Evolutionary conservation across 2,113 vertebrate species (phyloP).

Genomic region (Vulpes ferrilata): DNA sequence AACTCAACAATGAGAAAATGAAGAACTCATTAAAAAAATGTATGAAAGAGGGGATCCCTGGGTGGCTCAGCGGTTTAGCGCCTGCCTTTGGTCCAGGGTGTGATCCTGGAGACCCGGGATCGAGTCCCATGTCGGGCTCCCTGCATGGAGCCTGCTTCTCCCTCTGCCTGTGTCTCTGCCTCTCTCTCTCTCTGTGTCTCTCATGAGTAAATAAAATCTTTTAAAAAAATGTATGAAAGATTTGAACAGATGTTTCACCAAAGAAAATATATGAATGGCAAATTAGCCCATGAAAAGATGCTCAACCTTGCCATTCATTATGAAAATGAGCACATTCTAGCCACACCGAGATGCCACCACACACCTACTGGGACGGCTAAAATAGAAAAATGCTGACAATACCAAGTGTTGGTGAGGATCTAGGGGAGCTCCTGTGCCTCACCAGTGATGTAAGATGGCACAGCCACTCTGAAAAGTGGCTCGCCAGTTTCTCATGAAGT

Average conservation of each 20-base stretch:
- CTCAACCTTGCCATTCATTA: not conserved
- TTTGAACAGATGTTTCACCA: not conserved
- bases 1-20: not conserved
- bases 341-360: not conserved
- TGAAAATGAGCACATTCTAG: not conserved
- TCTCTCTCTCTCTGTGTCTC: too few relatives aligned
- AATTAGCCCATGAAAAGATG: not conserved
- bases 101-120: too few relatives aligned
- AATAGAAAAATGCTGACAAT: not conserved
- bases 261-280: not conserved
- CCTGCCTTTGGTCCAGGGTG: too few relatives aligned
- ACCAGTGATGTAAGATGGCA: not conserved
- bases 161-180: too few relatives aligned
- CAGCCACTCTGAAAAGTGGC: not conserved
- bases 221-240: not conserved
- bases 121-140: too few relatives aligned
- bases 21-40: not conserved
- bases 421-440: accelerated
- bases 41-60: not conserved
- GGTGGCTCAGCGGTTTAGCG: too few relatives aligned
- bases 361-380: not conserved
- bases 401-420: not conserved
- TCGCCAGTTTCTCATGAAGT: not conserved
- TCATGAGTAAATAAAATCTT: too few relatives aligned
- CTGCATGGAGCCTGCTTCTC: too few relatives aligned